A percentile compares a stretch with the other conserved stretches of the same genome.
Evolutionary conservation across 2,888 invertebrate genomes (phyloP).

Genomic region (Thecophora atra): DNA sequence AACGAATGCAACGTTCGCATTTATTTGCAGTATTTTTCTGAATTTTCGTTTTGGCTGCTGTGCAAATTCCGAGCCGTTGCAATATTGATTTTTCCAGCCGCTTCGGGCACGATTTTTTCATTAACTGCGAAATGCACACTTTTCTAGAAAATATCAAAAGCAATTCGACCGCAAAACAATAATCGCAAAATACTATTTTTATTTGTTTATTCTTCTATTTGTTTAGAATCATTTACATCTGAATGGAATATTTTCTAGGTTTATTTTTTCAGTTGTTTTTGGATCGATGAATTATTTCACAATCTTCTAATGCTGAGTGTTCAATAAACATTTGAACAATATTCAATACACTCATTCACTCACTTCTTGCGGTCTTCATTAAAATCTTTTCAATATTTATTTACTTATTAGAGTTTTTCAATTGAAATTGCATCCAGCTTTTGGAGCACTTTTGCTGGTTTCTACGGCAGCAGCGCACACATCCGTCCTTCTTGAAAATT

Average conservation of each 20-base stretch:
- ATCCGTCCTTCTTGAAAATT: slow-evolving; percentile 25
- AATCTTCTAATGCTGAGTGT: too few relatives aligned
- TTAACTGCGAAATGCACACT: not conserved
- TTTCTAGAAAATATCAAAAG: not conserved
- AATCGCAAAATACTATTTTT: too few relatives aligned
- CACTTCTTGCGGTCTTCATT: not conserved
- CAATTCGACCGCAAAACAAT: too few relatives aligned
- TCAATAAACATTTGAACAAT: too few relatives aligned
- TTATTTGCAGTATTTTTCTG: not conserved
- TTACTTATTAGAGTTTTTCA: slow-evolving; percentile 7
- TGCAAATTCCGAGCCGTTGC: not conserved
- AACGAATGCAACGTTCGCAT: slow-evolving; percentile 16
- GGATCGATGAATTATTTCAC: too few relatives aligned
- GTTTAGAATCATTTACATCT: too few relatives aligned
- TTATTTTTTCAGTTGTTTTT: not conserved
- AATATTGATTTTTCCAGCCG: slow-evolving; percentile 33
- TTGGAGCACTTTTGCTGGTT: not conserved
- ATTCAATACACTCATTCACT: not conserved
- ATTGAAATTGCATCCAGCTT: slow-evolving; percentile 18
- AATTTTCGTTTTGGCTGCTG: not conserved
- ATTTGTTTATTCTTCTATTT: too few relatives aligned
- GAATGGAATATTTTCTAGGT: not conserved
- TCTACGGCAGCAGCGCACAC: not conserved
- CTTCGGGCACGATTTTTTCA: not conserved
- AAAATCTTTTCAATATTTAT: not conserved